A percentile compares a stretch with the other conserved stretches of the same genome.
Conservation (phyloP, 2,113 vertebrate species). For the Orthonyx spaldingii region DNA sequence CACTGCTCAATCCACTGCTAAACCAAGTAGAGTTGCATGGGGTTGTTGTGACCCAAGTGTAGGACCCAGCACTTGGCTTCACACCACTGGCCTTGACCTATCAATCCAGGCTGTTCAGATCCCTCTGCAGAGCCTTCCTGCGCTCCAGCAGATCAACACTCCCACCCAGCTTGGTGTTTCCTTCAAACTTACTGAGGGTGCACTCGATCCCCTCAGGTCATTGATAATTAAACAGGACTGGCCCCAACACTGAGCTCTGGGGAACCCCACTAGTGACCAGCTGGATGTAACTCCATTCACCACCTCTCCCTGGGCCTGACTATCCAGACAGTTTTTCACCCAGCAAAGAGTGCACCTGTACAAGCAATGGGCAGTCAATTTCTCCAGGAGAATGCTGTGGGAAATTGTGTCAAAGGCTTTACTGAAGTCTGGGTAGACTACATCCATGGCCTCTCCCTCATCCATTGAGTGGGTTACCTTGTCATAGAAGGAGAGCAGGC, state of each 20-base stretch:
- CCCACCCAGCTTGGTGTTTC: background rate
- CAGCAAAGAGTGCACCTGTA: background rate
- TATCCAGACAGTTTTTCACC: background rate
- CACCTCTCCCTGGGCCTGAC: background rate
- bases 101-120: background rate
- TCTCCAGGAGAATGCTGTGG: background rate
- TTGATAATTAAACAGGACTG: background rate
- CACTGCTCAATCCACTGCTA: background rate
- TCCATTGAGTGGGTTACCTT: background rate
- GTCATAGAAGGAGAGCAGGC: background rate
- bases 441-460: background rate
- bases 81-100: background rate
- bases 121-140: background rate
- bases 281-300: background rate
- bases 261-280: background rate
- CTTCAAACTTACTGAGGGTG: background rate
- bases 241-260: background rate
- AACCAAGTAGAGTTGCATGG: background rate
- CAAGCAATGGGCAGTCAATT: background rate
- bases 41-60: background rate
- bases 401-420: background rate
- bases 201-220: background rate
- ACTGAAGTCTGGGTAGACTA: background rate
- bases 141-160: background rate
- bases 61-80: background rate